Conservation (phyloP, 2,888 invertebrate genomes). For the Anthoptus insignis region DNA sequence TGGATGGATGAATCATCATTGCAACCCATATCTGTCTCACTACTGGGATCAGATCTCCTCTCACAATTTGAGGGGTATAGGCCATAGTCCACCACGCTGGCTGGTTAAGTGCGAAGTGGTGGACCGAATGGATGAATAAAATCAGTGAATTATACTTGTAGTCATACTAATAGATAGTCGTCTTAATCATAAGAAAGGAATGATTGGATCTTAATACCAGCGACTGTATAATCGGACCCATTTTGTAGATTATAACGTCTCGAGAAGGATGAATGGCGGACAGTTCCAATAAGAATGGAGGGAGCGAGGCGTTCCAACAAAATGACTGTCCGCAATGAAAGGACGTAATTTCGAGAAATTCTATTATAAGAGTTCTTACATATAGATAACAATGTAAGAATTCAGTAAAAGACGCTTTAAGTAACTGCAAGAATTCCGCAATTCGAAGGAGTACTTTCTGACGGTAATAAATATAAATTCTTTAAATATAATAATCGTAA, state of each 20-base stretch:
- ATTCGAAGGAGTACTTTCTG: too few relatives aligned
- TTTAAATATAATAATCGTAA: too few relatives aligned
- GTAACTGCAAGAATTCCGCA: background rate
- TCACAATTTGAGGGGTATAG: too few relatives aligned
- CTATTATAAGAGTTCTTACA: slow-evolving; percentile 17
- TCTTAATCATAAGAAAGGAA: background rate
- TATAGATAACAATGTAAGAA: background rate
- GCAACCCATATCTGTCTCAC: too few relatives aligned
- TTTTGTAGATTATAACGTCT: slow-evolving; percentile 2
- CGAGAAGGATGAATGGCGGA: background rate
- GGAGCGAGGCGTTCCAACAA: slow-evolving; percentile 5
- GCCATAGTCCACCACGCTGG: too few relatives aligned
- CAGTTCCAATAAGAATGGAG: slow-evolving; percentile 9
- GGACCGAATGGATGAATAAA: too few relatives aligned
- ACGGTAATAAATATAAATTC: too few relatives aligned
- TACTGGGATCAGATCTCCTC: too few relatives aligned
- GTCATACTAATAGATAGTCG: background rate
- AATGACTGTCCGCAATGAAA: slow-evolving; percentile 12
- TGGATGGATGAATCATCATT: too few relatives aligned
- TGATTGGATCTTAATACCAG: background rate
- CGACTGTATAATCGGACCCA: background rate
- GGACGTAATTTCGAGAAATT: slow-evolving; percentile 16
- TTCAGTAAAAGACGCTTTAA: background rate
- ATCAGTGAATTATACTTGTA: background rate
- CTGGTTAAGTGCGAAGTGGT: too few relatives aligned